Evolutionary conservation across 2,113 vertebrate species (phyloP).

Genomic region (Callopanchax toddi): DNA sequence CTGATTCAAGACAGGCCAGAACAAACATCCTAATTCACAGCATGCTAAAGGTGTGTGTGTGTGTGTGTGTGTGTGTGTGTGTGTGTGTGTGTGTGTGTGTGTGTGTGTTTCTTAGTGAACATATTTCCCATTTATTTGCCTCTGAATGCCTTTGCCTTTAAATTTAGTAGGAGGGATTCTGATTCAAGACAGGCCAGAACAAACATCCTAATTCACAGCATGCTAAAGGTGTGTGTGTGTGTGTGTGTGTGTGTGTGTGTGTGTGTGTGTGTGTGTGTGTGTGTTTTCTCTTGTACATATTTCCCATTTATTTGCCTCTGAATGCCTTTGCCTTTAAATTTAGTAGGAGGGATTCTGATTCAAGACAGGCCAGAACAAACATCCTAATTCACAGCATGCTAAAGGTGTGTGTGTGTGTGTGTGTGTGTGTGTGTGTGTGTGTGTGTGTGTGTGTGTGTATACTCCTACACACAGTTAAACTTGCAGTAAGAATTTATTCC

Average conservation of each 20-base stretch:
- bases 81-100: constrained; percentile 17
- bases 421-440: background rate
- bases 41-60: background rate
- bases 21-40: background rate
- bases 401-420: constrained; percentile 1
- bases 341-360: constrained; percentile 6
- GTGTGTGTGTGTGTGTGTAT: constrained; percentile 16
- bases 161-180: constrained; percentile 8
- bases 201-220: background rate
- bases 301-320: constrained; percentile 36
- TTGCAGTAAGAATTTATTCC: too few species aligned
- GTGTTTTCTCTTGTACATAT: constrained; percentile 19
- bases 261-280: constrained; percentile 18
- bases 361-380: background rate
- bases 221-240: background rate
- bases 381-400: background rate
- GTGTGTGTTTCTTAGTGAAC: constrained; percentile 13
- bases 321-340: constrained; percentile 30
- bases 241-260: too few species aligned
- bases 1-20: constrained; percentile 11
- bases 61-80: too few species aligned
- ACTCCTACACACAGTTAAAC: background rate
- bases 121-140: constrained; percentile 40
- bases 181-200: constrained; percentile 10
- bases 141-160: constrained; percentile 24